Evolutionary conservation across 2,113 vertebrate genomes (phyloP).

Genomic region (Ranitomeya variabilis): DNA sequence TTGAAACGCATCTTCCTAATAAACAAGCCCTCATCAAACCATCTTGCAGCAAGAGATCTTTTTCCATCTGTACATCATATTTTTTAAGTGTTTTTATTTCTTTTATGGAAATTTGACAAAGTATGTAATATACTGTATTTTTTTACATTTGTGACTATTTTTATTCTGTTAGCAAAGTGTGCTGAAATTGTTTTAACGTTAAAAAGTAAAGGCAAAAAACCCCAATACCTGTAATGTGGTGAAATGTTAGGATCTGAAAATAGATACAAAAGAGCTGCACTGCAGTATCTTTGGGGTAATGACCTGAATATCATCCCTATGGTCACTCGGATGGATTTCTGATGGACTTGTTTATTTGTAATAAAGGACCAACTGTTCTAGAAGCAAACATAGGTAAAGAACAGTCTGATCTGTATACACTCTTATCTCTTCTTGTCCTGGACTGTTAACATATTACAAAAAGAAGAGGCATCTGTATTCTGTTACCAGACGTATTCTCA

Average conservation of each 20-base stretch:
- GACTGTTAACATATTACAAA: neutral
- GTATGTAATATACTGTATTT: neutral
- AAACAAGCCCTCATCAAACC: no score
- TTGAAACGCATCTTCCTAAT: no score
- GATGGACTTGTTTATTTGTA: conserved; percentile 45
- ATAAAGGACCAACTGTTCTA: conserved; percentile 39
- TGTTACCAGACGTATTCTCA: neutral
- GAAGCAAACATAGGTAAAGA: conserved; percentile 25
- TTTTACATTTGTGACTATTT: no score
- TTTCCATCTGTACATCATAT: no score
- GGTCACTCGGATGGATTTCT: conserved; percentile 9
- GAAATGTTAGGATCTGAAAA: neutral
- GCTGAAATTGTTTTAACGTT: no score
- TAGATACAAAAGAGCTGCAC: neutral
- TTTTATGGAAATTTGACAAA: neutral
- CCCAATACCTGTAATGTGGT: neutral
- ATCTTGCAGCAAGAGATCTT: no score
- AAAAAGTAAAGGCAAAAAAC: neutral
- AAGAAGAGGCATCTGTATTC: neutral
- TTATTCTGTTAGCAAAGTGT: no score
- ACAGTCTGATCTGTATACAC: conserved; percentile 52
- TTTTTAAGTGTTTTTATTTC: no score
- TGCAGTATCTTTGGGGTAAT: conserved; percentile 11
- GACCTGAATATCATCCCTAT: conserved; percentile 20
- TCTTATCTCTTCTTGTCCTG: conserved; percentile 19